Base-by-base conservation (phyloP, 2,888 invertebrate species). In the Ophion ellenae region DNA sequence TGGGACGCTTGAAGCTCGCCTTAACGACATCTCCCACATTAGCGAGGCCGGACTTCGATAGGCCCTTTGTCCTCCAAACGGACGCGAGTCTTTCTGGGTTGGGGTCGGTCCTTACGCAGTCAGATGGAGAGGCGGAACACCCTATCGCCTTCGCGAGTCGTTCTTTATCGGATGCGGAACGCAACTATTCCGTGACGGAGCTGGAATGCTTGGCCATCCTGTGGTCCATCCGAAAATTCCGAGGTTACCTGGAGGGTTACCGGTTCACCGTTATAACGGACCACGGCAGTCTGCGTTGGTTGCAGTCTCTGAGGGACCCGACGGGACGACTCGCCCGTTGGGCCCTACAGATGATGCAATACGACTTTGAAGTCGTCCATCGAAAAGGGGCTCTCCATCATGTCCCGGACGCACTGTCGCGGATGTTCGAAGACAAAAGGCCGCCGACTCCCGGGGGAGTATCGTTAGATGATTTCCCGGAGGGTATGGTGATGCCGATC, bases 161-260 rank as follows among this genome's bases (percentile, higher is more conserved):
- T 0, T 84, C 77, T 0, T 61, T 89, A 0, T 69, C 83, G 0
- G 63, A 36, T 0, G 70, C 83, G 1, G 87, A 89, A 53, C 28
- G 81, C 0, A 88, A 87, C 10, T 90, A 89, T 20, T 70, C 86
- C 3, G 75, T 74, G 0, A 87, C 87, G 1, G 89, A 90, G 81
- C 77, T 69, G 40, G 91, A 91, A 40, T 91, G 89, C 66, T 66
- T 90, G 0, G 89, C 89, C 0, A 85, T 91, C 0, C 10, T 90
- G 0, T 89, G 87, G 87, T 91, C 28, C 28, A 2, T 28, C 28
- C 28, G 28, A 28, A 28, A 28, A 28, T 28, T 28, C 28, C 2
- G 28, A 28, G 28, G 28, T 28, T 28, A 28, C 3, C 28, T 28
- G 28, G 28, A 28, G 28, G 28, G 28, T 2, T 28, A 28, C 28